Base-by-base conservation (phyloP, 2,113 vertebrate genomes). In the Serilophus lunatus region DNA sequence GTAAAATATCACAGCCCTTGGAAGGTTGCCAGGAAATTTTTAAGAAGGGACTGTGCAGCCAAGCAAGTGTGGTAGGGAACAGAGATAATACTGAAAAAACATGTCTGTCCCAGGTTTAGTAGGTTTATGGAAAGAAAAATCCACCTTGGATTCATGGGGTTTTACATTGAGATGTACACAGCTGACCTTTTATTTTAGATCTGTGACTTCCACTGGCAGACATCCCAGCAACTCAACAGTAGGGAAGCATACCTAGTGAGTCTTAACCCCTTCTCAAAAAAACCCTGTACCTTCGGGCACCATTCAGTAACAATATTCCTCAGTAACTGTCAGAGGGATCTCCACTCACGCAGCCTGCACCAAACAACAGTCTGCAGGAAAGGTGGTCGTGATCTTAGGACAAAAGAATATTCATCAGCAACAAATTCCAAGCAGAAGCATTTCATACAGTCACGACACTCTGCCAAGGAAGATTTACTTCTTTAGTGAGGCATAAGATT, bases 261-360 rank as follows among this genome's bases (percentile, higher is more conserved):
- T 64, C 66, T 70, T 70, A 89, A 84, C 33, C 24, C n/a, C 26
- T 78, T 60, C 47, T 64, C 57, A 53, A 18, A 38, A 82, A 68
- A 31, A 9, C 8, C 16, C 25, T 50, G 28, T 35, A 33, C 22
- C 59, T 77, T 38, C 31, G 61, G 85, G 22, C 42, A 54, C 29
- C 56, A 19, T 69, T 84, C 71, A 53, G 44, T 59, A 76, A 51
- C 18, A 49, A 9, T 17, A 24, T 70, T 13, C n/a, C 35, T 71
- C 47, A 45, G 72, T 47, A 64, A 66, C 40, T 28, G 33, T 20
- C 31, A 38, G 18, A 25, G 63, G 29, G 38, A 78, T 35, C 7
- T 14, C 29, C 59, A 53, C 31, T 15, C 1, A 0, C 1, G 0
- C 12, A 42, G 78, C 23, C 56, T 28, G 28, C 22, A 59, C 10